These are phyloP conservation scores for Globia sparganii DNA, from an alignment of 2,888 invertebrate species.

Conservation along the genomic window DNA sequence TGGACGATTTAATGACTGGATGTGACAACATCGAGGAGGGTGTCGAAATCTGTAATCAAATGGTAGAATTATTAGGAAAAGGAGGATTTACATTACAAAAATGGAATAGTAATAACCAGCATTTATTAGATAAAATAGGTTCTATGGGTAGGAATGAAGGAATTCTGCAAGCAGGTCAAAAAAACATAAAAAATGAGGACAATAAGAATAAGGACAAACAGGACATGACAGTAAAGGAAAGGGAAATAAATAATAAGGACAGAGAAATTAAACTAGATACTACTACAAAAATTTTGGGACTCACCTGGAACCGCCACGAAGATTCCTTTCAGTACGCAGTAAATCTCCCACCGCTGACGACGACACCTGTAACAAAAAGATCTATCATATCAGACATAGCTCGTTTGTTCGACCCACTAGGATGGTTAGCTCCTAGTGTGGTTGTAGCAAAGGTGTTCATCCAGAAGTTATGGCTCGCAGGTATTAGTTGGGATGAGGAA, in stretches of 20 bases:
- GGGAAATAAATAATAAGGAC: not conserved
- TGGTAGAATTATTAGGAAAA: slow-evolving; percentile 20
- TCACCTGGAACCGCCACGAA: slow-evolving; percentile 30
- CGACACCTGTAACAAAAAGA: slow-evolving; percentile 50
- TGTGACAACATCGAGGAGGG: slow-evolving; percentile 17
- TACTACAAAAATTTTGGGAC: slow-evolving; percentile 15
- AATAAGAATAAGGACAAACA: not conserved
- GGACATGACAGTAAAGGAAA: not conserved
- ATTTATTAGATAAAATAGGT: slow-evolving; percentile 20
- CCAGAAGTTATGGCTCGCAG: slow-evolving; percentile 38
- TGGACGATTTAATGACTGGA: no score
- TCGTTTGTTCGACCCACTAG: slow-evolving; percentile 49
- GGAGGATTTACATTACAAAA: slow-evolving; percentile 20
- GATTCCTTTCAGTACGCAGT: not conserved
- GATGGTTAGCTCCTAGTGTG: slow-evolving; percentile 37
- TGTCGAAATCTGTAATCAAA: slow-evolving; percentile 24
- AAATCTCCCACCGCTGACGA: slow-evolving; percentile 42
- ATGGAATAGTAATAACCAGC: slow-evolving; percentile 23
- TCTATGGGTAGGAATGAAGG: not conserved
- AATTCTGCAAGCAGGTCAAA: not conserved
- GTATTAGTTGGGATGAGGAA: slow-evolving; percentile 42
- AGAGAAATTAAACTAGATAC: slow-evolving; percentile 6
- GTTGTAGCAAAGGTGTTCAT: slow-evolving; percentile 33
- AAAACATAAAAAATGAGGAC: not conserved
- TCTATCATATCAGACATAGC: slow-evolving; percentile 60